phyloP scores from a whole-genome alignment of 2,888 invertebrate genomes.

The Perizoma flavofasciatum region DNA sequence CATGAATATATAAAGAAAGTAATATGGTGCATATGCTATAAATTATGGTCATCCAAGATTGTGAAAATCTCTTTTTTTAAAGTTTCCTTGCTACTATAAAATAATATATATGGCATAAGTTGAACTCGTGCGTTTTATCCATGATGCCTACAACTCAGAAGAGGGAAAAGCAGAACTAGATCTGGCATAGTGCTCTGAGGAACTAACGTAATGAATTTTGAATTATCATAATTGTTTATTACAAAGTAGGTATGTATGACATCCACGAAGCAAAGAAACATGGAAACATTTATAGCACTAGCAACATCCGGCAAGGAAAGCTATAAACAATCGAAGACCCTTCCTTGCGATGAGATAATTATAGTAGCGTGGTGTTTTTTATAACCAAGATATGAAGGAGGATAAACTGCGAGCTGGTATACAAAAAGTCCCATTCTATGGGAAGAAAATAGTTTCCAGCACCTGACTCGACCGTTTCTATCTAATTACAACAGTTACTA shows the following conservation, averaged over 20 bases:
- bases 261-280: constrained; percentile 42
- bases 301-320: constrained; percentile 70
- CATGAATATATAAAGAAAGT: too few relatives aligned
- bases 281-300: constrained; percentile 49
- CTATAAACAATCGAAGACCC: constrained; percentile 75
- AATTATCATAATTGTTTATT: neutral
- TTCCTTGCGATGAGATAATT: constrained; percentile 68
- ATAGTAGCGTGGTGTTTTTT: constrained; percentile 51
- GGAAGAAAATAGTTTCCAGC: constrained; percentile 45
- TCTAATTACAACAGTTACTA: constrained; percentile 18
- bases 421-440: constrained; percentile 46
- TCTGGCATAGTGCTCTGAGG: too few relatives aligned
- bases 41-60: too few relatives aligned
- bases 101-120: too few relatives aligned
- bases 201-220: too few relatives aligned
- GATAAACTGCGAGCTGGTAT: constrained; percentile 45
- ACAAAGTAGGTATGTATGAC: constrained; percentile 37
- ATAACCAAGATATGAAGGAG: constrained; percentile 49
- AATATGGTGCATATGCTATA: too few relatives aligned
- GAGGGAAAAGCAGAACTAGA: too few relatives aligned
- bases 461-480: constrained; percentile 25
- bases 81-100: too few relatives aligned
- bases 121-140: too few relatives aligned
- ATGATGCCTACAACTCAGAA: too few relatives aligned
- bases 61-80: too few relatives aligned